Percentiles rank a stretch among this genome's conserved stretches.
These are phyloP conservation scores for Varecia variegata DNA, from an alignment of 2,797 vertebrate species.

Conservation along the genomic window DNA sequence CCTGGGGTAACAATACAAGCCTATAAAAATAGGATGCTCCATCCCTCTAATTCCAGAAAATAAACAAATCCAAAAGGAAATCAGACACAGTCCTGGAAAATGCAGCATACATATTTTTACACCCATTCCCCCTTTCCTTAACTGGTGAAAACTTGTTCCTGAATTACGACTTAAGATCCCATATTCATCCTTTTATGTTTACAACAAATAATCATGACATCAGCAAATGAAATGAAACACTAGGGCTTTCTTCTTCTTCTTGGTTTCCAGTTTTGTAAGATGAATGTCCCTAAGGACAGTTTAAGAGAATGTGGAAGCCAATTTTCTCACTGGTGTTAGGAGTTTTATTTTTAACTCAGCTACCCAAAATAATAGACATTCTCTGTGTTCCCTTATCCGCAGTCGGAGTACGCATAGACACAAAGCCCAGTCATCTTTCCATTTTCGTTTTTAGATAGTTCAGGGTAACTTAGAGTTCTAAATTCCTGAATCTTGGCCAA, in stretches of 20 bases:
- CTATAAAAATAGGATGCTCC: conserved; percentile 86
- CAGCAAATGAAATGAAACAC: conserved; percentile 40
- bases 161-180: neutral
- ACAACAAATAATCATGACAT: conserved; percentile 30
- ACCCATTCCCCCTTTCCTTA: conserved; percentile 62
- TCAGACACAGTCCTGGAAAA: conserved; percentile 87
- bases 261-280: neutral
- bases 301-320: neutral
- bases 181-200: conserved; percentile 32
- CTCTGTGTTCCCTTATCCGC: neutral
- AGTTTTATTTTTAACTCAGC: conserved; percentile 43
- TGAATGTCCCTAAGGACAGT: conserved; percentile 54
- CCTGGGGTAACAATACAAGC: conserved; percentile 87
- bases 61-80: conserved; percentile 92
- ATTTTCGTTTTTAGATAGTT: conserved; percentile 6
- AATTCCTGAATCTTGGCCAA: conserved; percentile 51
- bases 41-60: conserved; percentile 84
- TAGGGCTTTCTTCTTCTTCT: conserved; percentile 20
- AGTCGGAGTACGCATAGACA: neutral
- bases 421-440: conserved; percentile 15
- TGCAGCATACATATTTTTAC: conserved; percentile 75
- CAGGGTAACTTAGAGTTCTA: conserved; percentile 44
- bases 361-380: conserved; percentile 25
- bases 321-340: neutral
- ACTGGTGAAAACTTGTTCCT: conserved; percentile 23